These are phyloP conservation scores for Rhogogaster chlorosoma DNA, from an alignment of 2,888 invertebrate species.

Conservation along the genomic window DNA sequence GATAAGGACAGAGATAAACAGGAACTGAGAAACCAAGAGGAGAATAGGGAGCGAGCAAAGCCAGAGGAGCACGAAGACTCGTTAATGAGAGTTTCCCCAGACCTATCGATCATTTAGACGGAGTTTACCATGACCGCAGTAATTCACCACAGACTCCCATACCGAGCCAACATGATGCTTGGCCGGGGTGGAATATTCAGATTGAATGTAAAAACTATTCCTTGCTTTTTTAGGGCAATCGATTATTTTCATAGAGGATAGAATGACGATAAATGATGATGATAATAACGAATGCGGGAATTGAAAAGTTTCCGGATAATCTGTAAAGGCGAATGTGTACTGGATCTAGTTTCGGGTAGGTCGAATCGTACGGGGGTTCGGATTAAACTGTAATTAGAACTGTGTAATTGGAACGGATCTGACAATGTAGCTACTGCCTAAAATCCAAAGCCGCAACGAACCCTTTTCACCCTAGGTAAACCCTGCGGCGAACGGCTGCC, in stretches of 20 bases:
- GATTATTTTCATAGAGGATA: neutral
- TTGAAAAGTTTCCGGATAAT: neutral
- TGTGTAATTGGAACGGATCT: conserved; percentile 64
- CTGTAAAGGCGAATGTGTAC: neutral
- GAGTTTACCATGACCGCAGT: conserved; percentile 49
- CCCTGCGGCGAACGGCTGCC: conserved; percentile 33
- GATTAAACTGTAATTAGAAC: conserved; percentile 65
- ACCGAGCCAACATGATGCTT: conserved; percentile 33
- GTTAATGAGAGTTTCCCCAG: conserved; percentile 69
- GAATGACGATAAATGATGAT: neutral
- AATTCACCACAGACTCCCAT: conserved; percentile 57
- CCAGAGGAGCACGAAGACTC: conserved; percentile 64
- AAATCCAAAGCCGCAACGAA: conserved; percentile 49
- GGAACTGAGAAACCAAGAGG: neutral
- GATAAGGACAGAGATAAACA: conserved; percentile 25
- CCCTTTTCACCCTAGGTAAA: conserved; percentile 48
- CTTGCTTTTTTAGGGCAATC: neutral
- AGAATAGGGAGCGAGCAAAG: conserved; percentile 45
- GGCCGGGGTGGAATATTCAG: neutral
- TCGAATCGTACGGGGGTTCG: conserved; percentile 45
- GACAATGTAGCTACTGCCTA: conserved; percentile 55
- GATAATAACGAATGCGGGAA: neutral
- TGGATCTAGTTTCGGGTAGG: neutral
- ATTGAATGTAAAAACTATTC: neutral
- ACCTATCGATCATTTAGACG: conserved; percentile 67